phyloP scores from a whole-genome alignment of 2,113 vertebrate species.

The Myocastor coypus region DNA sequence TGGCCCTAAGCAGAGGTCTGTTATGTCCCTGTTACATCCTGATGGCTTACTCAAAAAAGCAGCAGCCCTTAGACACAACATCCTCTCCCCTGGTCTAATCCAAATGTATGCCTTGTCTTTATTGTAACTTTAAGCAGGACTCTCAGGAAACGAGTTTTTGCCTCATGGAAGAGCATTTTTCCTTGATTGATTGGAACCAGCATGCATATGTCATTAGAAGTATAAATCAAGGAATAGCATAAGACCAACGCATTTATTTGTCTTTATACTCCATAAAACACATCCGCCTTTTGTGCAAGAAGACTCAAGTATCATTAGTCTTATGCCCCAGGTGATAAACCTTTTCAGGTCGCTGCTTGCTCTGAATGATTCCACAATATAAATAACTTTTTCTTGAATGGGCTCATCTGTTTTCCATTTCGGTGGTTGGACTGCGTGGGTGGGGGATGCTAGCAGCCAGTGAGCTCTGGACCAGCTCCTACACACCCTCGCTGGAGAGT shows the following conservation, averaged over 20 bases:
- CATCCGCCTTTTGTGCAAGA: slow-evolving; percentile 13
- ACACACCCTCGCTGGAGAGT: background rate
- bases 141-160: background rate
- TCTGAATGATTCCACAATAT: slow-evolving; percentile 60
- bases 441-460: background rate
- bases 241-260: background rate
- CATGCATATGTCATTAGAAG: background rate
- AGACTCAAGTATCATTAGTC: slow-evolving; percentile 1
- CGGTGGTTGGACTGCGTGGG: background rate
- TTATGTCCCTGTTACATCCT: rapidly evolving
- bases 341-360: slow-evolving; percentile 75
- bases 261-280: background rate
- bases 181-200: background rate
- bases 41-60: background rate
- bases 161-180: background rate
- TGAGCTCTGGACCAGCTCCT: slow-evolving; percentile 18
- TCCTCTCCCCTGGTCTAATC: background rate
- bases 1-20: background rate
- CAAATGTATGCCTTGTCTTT: background rate
- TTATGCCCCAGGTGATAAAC: slow-evolving; percentile 62
- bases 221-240: slow-evolving; percentile 41
- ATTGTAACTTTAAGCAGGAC: background rate
- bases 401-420: slow-evolving; percentile 80
- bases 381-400: slow-evolving; percentile 64
- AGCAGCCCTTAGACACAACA: background rate